Conservation (phyloP, 2,888 invertebrate species). For the Lissonota sp. region DNA sequence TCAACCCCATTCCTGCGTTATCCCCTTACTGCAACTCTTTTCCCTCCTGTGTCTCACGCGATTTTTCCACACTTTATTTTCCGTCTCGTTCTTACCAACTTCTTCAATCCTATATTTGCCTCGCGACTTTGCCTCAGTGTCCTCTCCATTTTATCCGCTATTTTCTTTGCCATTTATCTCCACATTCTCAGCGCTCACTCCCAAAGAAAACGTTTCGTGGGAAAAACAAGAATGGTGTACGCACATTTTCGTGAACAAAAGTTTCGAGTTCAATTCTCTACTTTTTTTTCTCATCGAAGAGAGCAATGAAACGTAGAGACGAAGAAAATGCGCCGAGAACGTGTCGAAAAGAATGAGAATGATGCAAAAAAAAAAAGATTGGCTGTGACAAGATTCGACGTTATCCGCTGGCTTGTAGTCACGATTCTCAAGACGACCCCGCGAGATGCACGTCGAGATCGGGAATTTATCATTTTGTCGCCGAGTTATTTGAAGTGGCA, state of each 20-base stretch:
- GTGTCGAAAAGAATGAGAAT: neutral
- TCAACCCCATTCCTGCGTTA: constrained; percentile 43
- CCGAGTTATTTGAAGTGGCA: constrained; percentile 71
- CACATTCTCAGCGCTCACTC: no score
- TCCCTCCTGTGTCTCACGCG: constrained; percentile 38
- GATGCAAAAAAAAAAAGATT: neutral
- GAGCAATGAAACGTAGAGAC: neutral
- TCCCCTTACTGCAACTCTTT: constrained; percentile 33
- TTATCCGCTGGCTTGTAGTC: constrained; percentile 17
- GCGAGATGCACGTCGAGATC: constrained; percentile 64
- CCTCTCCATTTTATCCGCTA: neutral
- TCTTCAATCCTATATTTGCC: constrained; percentile 12
- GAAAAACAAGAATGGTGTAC: neutral
- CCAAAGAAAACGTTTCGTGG: neutral
- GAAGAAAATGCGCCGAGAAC: neutral
- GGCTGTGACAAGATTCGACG: constrained; percentile 33
- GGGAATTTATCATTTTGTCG: constrained; percentile 80
- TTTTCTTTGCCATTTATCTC: constrained; percentile 16
- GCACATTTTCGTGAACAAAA: constrained; percentile 18
- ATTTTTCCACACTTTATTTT: constrained; percentile 46
- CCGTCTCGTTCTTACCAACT: constrained; percentile 17
- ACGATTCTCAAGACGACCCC: constrained; percentile 38
- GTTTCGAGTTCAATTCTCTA: neutral
- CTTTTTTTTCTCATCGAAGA: neutral
- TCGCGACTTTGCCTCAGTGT: neutral